Evolutionary conservation across 64 coral and sea anemone genomes (phyloP).

Genomic region (Astreopora myriophthalma): DNA sequence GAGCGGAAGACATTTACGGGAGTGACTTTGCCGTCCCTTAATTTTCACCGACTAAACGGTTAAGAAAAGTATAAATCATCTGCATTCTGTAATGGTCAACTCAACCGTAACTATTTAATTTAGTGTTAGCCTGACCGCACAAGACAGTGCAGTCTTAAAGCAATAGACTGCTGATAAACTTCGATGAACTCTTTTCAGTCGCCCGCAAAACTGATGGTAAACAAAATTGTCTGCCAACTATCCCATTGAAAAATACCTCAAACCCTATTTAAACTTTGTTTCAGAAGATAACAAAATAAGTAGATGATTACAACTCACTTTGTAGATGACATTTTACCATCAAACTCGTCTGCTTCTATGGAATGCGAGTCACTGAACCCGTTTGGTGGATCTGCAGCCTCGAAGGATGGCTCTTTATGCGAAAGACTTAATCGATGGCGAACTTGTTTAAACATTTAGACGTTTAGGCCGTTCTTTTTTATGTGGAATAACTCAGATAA

Average conservation of each 20-base stretch:
- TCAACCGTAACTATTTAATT: not conserved
- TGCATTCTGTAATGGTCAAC: no score
- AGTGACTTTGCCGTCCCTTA: no score
- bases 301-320: not conserved
- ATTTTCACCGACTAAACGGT: no score
- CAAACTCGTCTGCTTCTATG: not conserved
- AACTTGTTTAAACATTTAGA: slow-evolving; percentile 36
- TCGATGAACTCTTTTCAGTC: no score
- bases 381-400: not conserved
- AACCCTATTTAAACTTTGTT: no score
- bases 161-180: no score
- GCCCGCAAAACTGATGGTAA: no score
- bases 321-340: not conserved
- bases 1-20: no score
- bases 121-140: not conserved
- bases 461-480: not conserved
- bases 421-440: slow-evolving; percentile 15
- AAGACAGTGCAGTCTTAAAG: not conserved
- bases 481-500: not conserved
- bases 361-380: not conserved
- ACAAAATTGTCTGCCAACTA: no score
- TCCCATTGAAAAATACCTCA: no score
- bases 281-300: no score
- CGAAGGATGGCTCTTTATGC: slow-evolving; percentile 1
- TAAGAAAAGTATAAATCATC: no score